Base-by-base conservation (phyloP, 1,140 invertebrate genomes). In the Thaumetopoea pityocampa region DNA sequence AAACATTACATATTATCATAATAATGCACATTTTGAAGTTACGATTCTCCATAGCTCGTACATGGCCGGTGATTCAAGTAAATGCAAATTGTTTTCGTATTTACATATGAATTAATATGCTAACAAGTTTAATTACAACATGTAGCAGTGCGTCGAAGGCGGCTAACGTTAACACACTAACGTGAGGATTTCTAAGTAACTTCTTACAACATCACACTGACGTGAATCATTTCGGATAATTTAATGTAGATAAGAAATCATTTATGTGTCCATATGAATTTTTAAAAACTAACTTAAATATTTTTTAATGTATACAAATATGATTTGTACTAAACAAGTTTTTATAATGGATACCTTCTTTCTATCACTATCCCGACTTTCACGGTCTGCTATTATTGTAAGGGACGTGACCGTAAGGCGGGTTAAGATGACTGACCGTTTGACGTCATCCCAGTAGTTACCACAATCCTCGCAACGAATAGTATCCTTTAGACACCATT, bases 41-140 rank as follows among this genome's bases (percentile, higher is more conserved):
- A 77, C 29, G 46, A 69, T 70, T 63, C 63, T 71, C 72, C 72
- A 77, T 51, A 76, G 56, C 35, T 72, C 77, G 53, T 59, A 59
- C 79, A 83, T 83, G 36, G 23, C 48, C 9, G 30, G 18, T 15
- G 44, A 48, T 36, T 44, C 38, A 45, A 16, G 8, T 41, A 28
- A 41, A 48, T 35, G 37, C 24, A 46, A 37, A 41, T 26, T 35
- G 37, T 35, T 30, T 41, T 44, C 28, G 55, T 54, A 54, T 68
- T 64, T 51, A 61, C 57, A 62, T 61, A 48, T 54, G 62, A 72
- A 72, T 51, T 66, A 53, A 41, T 33, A 37, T 40, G 51, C 59
- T 73, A 76, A 77, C 71, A 51, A 57, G 37, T 32, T 45, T 69
- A 67, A 79, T 81, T 74, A 67, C 50, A 36, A 40, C 38, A 51